phyloP scores from a whole-genome alignment of 2,113 vertebrate species.

The Dicaeum eximium region DNA sequence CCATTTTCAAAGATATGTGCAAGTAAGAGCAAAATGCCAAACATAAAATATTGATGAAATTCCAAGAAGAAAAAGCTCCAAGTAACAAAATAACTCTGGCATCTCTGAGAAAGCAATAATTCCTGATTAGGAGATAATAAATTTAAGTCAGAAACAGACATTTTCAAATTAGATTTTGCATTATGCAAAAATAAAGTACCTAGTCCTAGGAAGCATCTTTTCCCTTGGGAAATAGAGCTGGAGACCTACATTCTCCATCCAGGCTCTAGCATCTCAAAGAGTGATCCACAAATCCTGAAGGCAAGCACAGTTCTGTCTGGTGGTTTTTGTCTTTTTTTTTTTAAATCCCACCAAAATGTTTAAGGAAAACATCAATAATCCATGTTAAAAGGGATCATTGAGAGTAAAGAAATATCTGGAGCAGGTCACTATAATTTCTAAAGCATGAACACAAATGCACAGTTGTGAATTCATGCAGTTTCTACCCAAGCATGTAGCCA shows the following conservation, averaged over 20 bases:
- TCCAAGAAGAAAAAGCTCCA: not conserved
- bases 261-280: not conserved
- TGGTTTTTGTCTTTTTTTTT: not conserved
- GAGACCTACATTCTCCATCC: too few relatives aligned
- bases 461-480: not conserved
- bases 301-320: not conserved
- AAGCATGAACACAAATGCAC: not conserved
- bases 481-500: not conserved
- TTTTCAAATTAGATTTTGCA: not conserved
- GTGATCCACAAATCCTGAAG: not conserved
- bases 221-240: not conserved
- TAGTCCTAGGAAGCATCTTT: not conserved
- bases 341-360: not conserved
- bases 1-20: not conserved
- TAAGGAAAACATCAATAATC: not conserved
- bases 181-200: not conserved
- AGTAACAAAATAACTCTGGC: not conserved
- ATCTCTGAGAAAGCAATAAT: not conserved
- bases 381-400: not conserved
- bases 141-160: not conserved
- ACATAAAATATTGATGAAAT: constrained; percentile 18
- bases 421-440: not conserved
- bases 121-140: not conserved
- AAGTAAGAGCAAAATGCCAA: not conserved
- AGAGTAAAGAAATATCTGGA: not conserved